Conservation (phyloP, 2,113 vertebrate genomes). For the Chionis minor region DNA sequence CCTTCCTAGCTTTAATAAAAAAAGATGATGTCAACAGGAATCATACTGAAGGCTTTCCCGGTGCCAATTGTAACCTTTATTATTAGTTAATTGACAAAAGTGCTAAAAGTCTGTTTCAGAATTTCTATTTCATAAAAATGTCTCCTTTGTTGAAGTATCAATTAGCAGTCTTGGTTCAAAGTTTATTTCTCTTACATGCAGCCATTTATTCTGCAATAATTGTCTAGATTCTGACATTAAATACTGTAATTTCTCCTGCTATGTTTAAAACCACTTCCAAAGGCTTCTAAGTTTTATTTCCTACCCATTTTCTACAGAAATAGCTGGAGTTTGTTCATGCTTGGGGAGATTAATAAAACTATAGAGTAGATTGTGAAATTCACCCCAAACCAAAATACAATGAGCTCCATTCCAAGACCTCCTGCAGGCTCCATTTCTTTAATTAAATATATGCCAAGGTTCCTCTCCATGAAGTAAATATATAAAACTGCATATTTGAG, state of each 20-base stretch:
- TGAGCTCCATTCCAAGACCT: constrained; percentile 47
- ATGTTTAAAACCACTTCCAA: constrained; percentile 55
- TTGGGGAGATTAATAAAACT: constrained; percentile 56
- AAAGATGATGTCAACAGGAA: constrained; percentile 14
- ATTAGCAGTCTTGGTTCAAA: constrained; percentile 45
- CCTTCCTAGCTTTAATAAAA: constrained; percentile 18
- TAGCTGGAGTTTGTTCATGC: constrained; percentile 40
- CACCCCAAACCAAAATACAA: constrained; percentile 59
- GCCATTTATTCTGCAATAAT: constrained; percentile 53
- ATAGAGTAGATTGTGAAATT: constrained; percentile 50
- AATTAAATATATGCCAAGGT: constrained; percentile 50
- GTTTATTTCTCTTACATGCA: constrained; percentile 35
- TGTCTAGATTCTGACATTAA: constrained; percentile 49
- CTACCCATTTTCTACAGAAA: constrained; percentile 51
- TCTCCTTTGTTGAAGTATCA: constrained; percentile 59
- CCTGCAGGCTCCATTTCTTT: constrained; percentile 54
- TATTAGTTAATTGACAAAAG: constrained; percentile 58
- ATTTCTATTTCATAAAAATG: constrained; percentile 54
- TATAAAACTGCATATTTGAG: constrained; percentile 53
- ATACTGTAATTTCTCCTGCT: constrained; percentile 57
- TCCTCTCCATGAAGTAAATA: constrained; percentile 53
- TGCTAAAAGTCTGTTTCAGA: constrained; percentile 27
- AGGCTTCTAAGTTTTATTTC: constrained; percentile 46
- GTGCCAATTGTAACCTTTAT: constrained; percentile 21
- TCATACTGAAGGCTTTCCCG: neutral